Evolutionary conservation across 2,797 vertebrate species (phyloP), one percentile per base, ranked within the genome.

Genomic region (Amazona ochrocephala): DNA sequence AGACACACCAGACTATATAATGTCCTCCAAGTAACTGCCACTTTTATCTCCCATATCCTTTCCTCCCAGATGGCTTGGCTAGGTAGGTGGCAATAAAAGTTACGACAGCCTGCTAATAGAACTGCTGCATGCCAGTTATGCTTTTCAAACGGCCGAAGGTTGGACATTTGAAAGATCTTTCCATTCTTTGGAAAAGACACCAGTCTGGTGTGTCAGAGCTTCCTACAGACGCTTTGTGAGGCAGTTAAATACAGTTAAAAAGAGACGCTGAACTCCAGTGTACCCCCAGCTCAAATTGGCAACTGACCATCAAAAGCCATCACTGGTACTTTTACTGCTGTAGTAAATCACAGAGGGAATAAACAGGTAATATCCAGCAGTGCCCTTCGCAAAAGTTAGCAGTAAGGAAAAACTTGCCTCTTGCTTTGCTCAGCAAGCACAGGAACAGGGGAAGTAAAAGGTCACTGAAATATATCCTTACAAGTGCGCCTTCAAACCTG

Each of bases 61-160:
- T 83, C 73, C 54, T 90, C 87, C 68, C 81, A 86, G 77, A 68
- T n/a, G 50, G 81, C 42, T 29, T 50, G 47, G 77, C 83, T 11
- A 84, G 74, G 60, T 77, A 93, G 87, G 83, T 78, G 84, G 77
- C 42, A 93, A 77, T 47, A 56, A 60, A 76, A 93, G 88, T 47
- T 72, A 67, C 65, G 90, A 83, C 81, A 86, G 70, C 0, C 13
- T 47, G 93, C 87, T 93, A 83, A 80, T 60, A 90, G 81, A 94
- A 88, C 16, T 73, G 73, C 68, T 65, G 68, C n/a, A 50, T 15
- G 50, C 30, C 68, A 72, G 76, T 18, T n/a, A 24, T 1, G 19
- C 30, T 67, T 48, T 54, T 11, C 32, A 62, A 82, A 65, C 1
- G 37, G 68, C 68, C 76, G 34, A 60, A 56, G 42, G 60, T 22